Conservation (phyloP, 1,140 invertebrate species). For the Globodera rostochiensis region DNA sequence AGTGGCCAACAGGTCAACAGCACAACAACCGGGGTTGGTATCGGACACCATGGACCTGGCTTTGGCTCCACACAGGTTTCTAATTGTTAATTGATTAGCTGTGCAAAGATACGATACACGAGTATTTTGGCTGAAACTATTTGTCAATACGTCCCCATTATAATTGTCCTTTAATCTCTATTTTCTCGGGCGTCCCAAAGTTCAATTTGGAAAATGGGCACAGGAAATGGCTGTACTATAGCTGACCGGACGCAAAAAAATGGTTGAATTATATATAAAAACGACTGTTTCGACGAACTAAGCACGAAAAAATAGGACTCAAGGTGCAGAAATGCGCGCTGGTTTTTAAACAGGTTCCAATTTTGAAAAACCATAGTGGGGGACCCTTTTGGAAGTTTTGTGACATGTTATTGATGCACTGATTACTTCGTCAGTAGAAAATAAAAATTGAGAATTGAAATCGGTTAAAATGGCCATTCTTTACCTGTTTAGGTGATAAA, state of each 20-base stretch:
- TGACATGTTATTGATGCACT: too few species aligned
- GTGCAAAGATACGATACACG: not conserved
- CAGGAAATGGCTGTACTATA: constrained; percentile 5
- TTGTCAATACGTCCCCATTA: not conserved
- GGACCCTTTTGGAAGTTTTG: not conserved
- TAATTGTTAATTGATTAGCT: too few species aligned
- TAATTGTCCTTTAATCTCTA: too few species aligned
- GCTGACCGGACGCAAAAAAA: too few species aligned
- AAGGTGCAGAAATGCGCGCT: too few species aligned
- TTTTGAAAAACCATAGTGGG: too few species aligned
- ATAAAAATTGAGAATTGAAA: too few species aligned
- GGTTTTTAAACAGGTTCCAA: too few species aligned
- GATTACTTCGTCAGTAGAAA: too few species aligned
- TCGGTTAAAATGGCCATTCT: too few species aligned
- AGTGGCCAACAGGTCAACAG: constrained; percentile 30
- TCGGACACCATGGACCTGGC: constrained; percentile 40
- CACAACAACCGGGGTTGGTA: constrained; percentile 31
- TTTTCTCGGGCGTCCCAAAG: not conserved
- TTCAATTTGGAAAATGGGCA: constrained; percentile 20
- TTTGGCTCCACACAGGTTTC: constrained; percentile 59
- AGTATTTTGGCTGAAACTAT: constrained; percentile 1
- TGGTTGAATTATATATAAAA: constrained; percentile 6
- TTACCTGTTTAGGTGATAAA: constrained; percentile 54
- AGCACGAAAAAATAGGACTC: too few species aligned
- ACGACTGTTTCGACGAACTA: not conserved